These are phyloP conservation scores for Propithecus perrieri DNA, from an alignment of 2,797 vertebrate species.

Conservation along the genomic window DNA sequence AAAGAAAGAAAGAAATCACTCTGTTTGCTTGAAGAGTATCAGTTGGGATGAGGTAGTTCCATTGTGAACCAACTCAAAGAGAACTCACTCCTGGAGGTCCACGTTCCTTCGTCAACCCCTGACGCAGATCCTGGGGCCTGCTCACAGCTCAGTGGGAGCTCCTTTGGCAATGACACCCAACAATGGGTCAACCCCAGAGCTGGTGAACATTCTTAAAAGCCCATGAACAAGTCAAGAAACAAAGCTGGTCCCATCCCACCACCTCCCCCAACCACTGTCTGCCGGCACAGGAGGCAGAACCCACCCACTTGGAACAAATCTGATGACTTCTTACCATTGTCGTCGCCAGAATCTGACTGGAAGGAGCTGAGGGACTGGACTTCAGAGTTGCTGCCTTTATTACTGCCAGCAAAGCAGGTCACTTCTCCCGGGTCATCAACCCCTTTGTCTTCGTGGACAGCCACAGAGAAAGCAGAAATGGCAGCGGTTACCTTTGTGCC, in stretches of 20 bases:
- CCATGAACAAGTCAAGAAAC: background rate
- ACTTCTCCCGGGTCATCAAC: conserved; percentile 93
- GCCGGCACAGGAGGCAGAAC: background rate
- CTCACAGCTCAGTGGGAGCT: background rate
- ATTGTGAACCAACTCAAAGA: background rate
- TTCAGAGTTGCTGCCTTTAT: conserved; percentile 97
- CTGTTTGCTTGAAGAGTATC: background rate
- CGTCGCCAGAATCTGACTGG: conserved; percentile 97
- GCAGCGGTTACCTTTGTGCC: conserved; percentile 52
- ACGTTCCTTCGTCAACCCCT: too few relatives aligned
- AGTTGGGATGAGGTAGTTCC: background rate
- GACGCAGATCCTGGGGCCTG: background rate
- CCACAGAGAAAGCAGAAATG: conserved; percentile 80
- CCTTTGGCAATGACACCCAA: background rate
- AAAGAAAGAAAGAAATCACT: background rate
- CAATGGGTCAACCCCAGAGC: background rate
- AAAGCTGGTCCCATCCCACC: background rate
- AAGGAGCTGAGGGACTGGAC: conserved; percentile 97
- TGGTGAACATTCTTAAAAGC: background rate
- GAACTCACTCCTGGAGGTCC: background rate
- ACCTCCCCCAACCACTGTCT: background rate
- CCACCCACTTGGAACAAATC: background rate
- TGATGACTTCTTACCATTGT: conserved; percentile 93
- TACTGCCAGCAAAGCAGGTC: conserved; percentile 95
- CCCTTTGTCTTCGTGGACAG: conserved; percentile 90